These are phyloP conservation scores for Pseudochaenichthys georgianus DNA, from an alignment of 2,797 vertebrate species.

Conservation along the genomic window DNA sequence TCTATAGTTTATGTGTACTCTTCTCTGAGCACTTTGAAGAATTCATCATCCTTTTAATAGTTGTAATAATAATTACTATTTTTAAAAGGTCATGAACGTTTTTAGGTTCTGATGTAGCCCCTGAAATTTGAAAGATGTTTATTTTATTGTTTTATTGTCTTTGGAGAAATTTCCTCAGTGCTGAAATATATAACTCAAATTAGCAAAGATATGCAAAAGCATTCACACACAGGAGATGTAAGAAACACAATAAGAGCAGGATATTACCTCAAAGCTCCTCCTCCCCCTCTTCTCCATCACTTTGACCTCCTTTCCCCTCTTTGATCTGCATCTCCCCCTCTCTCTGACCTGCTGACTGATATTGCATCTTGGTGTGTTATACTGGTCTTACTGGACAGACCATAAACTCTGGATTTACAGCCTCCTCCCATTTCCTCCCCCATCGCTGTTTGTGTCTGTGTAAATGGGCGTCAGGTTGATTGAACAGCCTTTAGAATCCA, in stretches of 20 bases:
- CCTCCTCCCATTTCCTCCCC: slow-evolving; percentile 7
- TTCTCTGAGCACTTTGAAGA: neutral
- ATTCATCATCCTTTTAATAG: neutral
- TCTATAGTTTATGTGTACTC: too few relatives aligned
- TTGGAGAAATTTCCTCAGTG: neutral
- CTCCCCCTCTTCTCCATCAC: slow-evolving; percentile 30
- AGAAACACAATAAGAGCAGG: slow-evolving; percentile 7
- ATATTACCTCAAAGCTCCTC: slow-evolving; percentile 18
- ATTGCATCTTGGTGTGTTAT: slow-evolving; percentile 40
- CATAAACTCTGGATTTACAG: slow-evolving; percentile 64
- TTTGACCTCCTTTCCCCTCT: slow-evolving; percentile 49
- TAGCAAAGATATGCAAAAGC: neutral
- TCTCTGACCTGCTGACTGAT: slow-evolving; percentile 47
- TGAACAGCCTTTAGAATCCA: slow-evolving; percentile 37
- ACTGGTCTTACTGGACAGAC: slow-evolving; percentile 48
- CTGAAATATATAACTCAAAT: neutral
- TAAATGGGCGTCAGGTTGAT: slow-evolving; percentile 46
- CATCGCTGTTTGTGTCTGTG: slow-evolving; percentile 33
- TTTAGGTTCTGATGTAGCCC: too few relatives aligned
- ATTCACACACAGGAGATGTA: neutral
- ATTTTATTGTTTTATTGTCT: neutral
- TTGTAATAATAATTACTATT: too few relatives aligned
- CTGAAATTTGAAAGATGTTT: neutral
- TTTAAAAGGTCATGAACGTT: too few relatives aligned
- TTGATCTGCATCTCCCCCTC: slow-evolving; percentile 33